A percentile compares a stretch with the other conserved stretches of the same genome.
Evolutionary conservation across 2,797 vertebrate species (phyloP).

Genomic region (Falco peregrinus): DNA sequence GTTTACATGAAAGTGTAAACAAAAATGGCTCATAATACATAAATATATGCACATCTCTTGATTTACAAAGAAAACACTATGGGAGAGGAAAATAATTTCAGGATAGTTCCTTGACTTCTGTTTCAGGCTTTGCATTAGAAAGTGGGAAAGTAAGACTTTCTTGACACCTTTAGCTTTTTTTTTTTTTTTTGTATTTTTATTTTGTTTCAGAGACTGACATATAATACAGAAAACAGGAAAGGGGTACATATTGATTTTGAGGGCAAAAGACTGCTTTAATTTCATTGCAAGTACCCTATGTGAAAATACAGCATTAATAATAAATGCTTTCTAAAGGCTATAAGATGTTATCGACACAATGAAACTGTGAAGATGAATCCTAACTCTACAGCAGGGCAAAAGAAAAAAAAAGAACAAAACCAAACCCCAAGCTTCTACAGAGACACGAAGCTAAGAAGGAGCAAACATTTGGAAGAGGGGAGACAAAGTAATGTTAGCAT

Average conservation of each 20-base stretch:
- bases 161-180: background rate
- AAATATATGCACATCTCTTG: background rate
- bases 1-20: background rate
- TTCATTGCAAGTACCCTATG: background rate
- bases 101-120: background rate
- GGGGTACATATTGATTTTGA: background rate
- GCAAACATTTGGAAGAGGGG: background rate
- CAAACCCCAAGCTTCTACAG: background rate
- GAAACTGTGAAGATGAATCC: background rate
- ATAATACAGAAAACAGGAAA: background rate
- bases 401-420: background rate
- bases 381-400: background rate
- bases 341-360: background rate
- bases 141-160: accelerated
- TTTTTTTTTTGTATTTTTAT: background rate
- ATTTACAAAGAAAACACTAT: background rate
- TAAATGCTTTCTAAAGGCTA: background rate
- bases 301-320: background rate
- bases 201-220: background rate
- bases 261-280: background rate
- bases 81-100: background rate
- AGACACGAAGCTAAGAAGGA: background rate
- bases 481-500: background rate
- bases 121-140: background rate
- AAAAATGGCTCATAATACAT: background rate